phyloP scores from a whole-genome alignment of 2,113 vertebrate genomes.

The Rallus limicola region DNA sequence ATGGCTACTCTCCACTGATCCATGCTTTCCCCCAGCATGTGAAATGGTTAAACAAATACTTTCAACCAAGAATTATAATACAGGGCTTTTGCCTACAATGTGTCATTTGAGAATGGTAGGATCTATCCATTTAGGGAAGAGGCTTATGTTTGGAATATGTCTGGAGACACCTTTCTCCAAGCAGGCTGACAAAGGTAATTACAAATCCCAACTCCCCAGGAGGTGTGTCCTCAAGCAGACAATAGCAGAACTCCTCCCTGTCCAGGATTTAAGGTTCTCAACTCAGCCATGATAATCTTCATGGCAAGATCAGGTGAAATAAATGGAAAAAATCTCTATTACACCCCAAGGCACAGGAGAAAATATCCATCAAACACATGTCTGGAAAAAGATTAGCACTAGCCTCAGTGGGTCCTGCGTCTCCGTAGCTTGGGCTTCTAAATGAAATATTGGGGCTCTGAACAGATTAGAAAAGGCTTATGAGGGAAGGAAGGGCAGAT shows the following conservation, averaged over 20 bases:
- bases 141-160: neutral
- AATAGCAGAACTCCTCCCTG: neutral
- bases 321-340: neutral
- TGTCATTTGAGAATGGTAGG: neutral
- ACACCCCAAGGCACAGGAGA: neutral
- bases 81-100: neutral
- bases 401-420: neutral
- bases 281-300: neutral
- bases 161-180: neutral
- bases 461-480: slow-evolving; percentile 44
- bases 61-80: neutral
- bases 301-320: neutral
- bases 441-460: slow-evolving; percentile 27
- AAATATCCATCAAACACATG: neutral
- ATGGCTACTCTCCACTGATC: neutral
- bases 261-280: neutral
- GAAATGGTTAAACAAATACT: neutral
- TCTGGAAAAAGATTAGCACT: slow-evolving; percentile 1
- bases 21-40: neutral
- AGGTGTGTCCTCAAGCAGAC: neutral
- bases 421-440: slow-evolving; percentile 8
- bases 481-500: neutral
- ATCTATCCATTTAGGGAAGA: neutral
- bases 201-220: neutral
- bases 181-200: neutral